phyloP scores from a whole-genome alignment of 2,113 vertebrate genomes.

The Laterallus jamaicensis region DNA sequence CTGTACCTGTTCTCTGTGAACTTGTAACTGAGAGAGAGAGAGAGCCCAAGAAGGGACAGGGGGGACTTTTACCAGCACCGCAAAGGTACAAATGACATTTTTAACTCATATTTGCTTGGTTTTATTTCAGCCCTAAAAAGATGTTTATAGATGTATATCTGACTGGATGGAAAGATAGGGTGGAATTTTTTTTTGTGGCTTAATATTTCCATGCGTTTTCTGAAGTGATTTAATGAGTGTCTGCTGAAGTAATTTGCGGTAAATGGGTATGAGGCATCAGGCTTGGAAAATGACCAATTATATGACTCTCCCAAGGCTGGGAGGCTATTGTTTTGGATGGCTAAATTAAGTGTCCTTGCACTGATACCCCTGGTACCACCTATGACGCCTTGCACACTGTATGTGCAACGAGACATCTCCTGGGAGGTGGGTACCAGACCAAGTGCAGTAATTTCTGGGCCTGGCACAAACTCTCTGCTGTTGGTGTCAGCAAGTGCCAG shows the following conservation, averaged over 20 bases:
- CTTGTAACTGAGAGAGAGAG: neutral
- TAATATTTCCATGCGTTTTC: conserved; percentile 22
- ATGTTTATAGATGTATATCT: neutral
- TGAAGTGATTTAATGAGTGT: neutral
- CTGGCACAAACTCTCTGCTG: neutral
- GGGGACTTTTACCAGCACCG: neutral
- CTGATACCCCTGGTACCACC: no score
- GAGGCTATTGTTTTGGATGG: neutral
- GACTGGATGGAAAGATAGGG: conserved; percentile 24
- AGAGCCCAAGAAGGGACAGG: neutral
- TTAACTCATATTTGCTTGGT: neutral
- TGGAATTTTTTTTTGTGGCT: neutral
- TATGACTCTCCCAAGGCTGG: neutral
- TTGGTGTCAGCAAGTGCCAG: neutral
- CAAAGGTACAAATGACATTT: neutral
- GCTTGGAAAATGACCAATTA: neutral
- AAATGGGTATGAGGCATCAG: neutral
- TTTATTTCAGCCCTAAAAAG: neutral
- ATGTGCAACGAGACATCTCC: rapidly evolving
- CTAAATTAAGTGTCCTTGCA: neutral
- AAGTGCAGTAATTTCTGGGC: neutral
- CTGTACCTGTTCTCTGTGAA: neutral
- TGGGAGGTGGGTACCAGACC: neutral
- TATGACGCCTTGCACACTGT: neutral
- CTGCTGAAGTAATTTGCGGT: conserved; percentile 9